These are phyloP conservation scores for Globia sparganii DNA, from an alignment of 2,888 invertebrate genomes.

Conservation along the genomic window DNA sequence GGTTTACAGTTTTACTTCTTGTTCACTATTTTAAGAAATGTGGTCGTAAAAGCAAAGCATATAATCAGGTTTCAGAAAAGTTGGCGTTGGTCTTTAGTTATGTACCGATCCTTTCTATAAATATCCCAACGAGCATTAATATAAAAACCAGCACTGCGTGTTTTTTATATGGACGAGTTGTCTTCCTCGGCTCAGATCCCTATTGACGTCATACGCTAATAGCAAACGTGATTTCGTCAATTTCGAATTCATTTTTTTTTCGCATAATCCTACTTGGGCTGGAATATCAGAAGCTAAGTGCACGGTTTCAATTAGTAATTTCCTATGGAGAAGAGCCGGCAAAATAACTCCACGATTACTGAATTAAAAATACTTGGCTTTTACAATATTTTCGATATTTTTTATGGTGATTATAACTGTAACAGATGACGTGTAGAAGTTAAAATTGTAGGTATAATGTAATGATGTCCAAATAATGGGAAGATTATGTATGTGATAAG, in stretches of 20 bases:
- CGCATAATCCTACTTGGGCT: neutral
- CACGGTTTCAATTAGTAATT: neutral
- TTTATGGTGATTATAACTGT: no score
- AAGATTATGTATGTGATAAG: neutral
- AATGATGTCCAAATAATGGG: neutral
- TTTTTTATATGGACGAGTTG: neutral
- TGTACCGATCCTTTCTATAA: neutral
- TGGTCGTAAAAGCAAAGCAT: neutral
- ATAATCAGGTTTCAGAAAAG: neutral
- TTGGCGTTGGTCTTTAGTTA: neutral
- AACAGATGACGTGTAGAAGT: no score
- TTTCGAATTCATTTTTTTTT: neutral
- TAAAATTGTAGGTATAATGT: no score
- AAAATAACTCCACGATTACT: neutral
- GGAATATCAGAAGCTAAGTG: neutral
- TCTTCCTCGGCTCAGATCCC: neutral
- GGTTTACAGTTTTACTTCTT: constrained; percentile 7
- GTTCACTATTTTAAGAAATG: constrained; percentile 2
- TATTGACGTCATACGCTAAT: constrained; percentile 6
- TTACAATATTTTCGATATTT: neutral
- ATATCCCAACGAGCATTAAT: neutral
- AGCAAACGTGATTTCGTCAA: neutral
- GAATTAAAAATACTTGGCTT: neutral
- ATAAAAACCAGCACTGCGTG: neutral
- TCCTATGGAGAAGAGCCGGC: neutral